These are phyloP conservation scores for Drosophila phalerata DNA, from an alignment of 2,888 invertebrate species.

Conservation along the genomic window DNA sequence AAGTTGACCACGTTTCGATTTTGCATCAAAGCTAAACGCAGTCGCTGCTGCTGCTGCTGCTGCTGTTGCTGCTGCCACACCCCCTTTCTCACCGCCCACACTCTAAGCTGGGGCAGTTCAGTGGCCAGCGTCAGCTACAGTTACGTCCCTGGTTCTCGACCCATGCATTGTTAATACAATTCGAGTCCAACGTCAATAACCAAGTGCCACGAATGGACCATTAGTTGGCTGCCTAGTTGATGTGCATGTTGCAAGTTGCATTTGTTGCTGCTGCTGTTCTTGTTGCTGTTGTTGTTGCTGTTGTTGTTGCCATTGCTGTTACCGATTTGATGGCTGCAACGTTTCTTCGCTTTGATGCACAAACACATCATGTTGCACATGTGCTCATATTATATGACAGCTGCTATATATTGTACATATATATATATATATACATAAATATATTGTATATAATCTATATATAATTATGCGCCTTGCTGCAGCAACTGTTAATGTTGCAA, in stretches of 20 bases:
- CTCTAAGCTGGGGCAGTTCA: slow-evolving; percentile 38
- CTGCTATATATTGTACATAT: slow-evolving; percentile 8
- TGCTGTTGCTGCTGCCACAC: slow-evolving; percentile 22
- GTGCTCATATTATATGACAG: slow-evolving; percentile 14
- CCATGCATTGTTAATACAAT: slow-evolving; percentile 82
- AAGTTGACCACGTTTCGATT: slow-evolving; percentile 83
- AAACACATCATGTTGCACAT: slow-evolving; percentile 14
- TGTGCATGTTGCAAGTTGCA: slow-evolving; percentile 50
- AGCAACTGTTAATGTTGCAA: slow-evolving; percentile 21
- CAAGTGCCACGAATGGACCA: slow-evolving; percentile 82
- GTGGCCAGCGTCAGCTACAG: slow-evolving; percentile 34
- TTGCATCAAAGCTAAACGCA: slow-evolving; percentile 78
- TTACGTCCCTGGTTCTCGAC: slow-evolving; percentile 35
- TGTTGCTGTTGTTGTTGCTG: slow-evolving; percentile 15
- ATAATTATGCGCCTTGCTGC: slow-evolving; percentile 55
- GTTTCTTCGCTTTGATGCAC: slow-evolving; percentile 54
- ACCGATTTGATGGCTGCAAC: slow-evolving; percentile 54
- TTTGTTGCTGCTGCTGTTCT: slow-evolving; percentile 27
- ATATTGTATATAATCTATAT: slow-evolving; percentile 40
- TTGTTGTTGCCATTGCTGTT: slow-evolving; percentile 15
- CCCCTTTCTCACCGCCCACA: not conserved
- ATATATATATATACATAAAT: not conserved
- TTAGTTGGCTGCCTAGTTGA: slow-evolving; percentile 72
- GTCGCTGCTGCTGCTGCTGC: slow-evolving; percentile 43
- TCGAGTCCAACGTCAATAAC: slow-evolving; percentile 80